Evolutionary conservation across 2,113 vertebrate species (phyloP).

Genomic region (Tylochromis polylepis): DNA sequence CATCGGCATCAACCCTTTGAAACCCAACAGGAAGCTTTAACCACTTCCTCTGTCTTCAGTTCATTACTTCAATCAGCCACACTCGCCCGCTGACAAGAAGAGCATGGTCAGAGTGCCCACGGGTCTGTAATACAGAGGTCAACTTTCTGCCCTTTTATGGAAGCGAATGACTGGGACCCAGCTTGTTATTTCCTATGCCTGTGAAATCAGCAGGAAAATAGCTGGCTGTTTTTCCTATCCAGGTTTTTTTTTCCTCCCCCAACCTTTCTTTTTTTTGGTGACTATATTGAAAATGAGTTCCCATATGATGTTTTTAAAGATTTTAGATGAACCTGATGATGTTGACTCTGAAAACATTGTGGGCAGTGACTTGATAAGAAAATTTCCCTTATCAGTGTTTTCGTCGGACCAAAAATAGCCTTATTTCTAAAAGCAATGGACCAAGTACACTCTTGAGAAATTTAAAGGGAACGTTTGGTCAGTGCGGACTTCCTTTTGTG

Average conservation of each 20-base stretch:
- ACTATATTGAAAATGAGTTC: neutral
- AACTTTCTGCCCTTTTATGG: conserved; percentile 73
- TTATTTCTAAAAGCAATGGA: neutral
- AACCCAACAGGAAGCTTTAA: conserved; percentile 31
- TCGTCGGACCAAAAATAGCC: neutral
- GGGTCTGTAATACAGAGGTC: neutral
- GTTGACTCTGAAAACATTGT: conserved; percentile 5
- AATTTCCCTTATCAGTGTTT: neutral
- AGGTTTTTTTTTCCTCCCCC: neutral
- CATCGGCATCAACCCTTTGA: neutral
- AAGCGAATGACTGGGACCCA: conserved; percentile 22
- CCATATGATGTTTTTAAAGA: neutral
- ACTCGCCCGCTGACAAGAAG: neutral
- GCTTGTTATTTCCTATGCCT: conserved; percentile 59
- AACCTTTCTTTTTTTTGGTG: neutral
- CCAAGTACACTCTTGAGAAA: neutral
- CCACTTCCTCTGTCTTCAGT: neutral
- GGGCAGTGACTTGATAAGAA: neutral
- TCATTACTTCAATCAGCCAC: neutral
- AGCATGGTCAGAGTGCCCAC: neutral
- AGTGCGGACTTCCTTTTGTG: neutral
- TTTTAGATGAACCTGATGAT: neutral
- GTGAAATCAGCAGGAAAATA: conserved; percentile 48
- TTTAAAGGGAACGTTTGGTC: neutral
- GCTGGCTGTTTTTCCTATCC: conserved; percentile 31